Percentiles rank a stretch among this genome's conserved stretches.
These are phyloP conservation scores for Orchestes rusci DNA, from an alignment of 2,888 invertebrate genomes.

Conservation along the genomic window DNA sequence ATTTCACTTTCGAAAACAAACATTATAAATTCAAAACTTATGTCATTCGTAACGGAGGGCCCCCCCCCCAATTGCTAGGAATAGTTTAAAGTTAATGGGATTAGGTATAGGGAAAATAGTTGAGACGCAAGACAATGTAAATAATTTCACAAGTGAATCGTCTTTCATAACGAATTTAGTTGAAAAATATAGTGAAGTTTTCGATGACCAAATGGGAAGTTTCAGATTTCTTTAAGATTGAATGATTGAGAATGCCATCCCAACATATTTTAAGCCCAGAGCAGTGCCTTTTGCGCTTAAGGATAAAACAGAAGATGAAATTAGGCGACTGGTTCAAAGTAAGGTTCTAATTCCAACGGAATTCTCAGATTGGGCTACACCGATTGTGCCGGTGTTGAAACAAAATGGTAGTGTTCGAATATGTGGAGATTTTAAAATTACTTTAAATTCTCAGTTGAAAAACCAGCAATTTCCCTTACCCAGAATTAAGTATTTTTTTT, in stretches of 20 bases:
- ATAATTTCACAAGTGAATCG: too few relatives aligned
- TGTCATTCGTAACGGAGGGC: neutral
- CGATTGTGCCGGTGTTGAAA: constrained; percentile 2
- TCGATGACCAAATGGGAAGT: constrained; percentile 6
- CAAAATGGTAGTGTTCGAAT: neutral
- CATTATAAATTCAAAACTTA: neutral
- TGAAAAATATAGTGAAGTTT: too few relatives aligned
- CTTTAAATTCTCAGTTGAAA: constrained; percentile 4
- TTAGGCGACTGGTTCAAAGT: constrained; percentile 10
- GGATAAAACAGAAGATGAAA: neutral
- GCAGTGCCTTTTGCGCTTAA: constrained; percentile 5
- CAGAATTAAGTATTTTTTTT: neutral
- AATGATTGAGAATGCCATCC: constrained; percentile 7
- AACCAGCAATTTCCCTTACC: constrained; percentile 3
- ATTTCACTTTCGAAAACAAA: neutral
- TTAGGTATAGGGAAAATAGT: neutral
- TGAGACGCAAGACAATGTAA: too few relatives aligned
- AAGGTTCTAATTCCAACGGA: constrained; percentile 4
- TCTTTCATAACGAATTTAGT: too few relatives aligned
- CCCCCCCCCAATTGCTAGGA: neutral
- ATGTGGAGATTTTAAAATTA: constrained; percentile 9
- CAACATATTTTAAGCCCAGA: constrained; percentile 1
- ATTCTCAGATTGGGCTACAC: constrained; percentile 1
- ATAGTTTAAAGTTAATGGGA: neutral
- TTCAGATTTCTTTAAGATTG: constrained; percentile 3